Base-by-base conservation (phyloP, 2,113 vertebrate genomes). In the Piaya cayana region DNA sequence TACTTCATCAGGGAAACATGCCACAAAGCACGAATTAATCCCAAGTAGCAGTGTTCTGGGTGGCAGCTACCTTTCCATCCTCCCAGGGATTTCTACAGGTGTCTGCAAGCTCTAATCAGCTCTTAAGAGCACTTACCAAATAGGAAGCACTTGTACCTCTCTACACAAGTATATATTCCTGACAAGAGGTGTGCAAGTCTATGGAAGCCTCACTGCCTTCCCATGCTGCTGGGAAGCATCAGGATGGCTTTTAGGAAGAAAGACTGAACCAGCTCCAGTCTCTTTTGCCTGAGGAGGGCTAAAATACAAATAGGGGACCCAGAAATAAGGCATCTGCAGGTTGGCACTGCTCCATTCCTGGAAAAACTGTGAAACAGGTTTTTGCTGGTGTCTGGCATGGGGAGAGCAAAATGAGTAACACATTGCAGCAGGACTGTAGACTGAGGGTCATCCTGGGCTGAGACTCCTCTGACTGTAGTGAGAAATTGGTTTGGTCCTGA, bases 81-180 rank as follows among this genome's bases (percentile, higher is more conserved):
- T 95, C 55, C 36, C 53, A 76, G n/a, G 34, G 81, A 82, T 76
- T 91, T 79, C 86, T 92, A 64, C 2, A 27, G 39, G 21, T 77
- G 63, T 62, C 88, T 93, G 70, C 62, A 82, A 79, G 84, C 34
- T 95, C 63, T 62, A 86, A 87, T 42, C 62, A 84, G 81, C 77
- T 78, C 43, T 84, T 65, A 65, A 91, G 84, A 82, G 63, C 75
- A 76, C 82, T 94, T 80, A 72, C 27, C 50, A 62, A 82, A 69
- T 2, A 94, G 74, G 91, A 92, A 95, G 62, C 34, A 77, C 63
- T 95, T 67, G 42, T 79, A 89, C 27, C 78, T 94, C 87, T 92
- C 78, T 70, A 82, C 65, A 84, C 21, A 91, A 95, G 84, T 79
- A 26, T 23, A 14, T 64, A 37, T 52, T 82, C 39, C 62, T 69